A percentile compares a stretch with the other conserved stretches of the same genome.
These are phyloP conservation scores for Sebastes reedi DNA, from an alignment of 2,797 vertebrate genomes.

Conservation along the genomic window DNA sequence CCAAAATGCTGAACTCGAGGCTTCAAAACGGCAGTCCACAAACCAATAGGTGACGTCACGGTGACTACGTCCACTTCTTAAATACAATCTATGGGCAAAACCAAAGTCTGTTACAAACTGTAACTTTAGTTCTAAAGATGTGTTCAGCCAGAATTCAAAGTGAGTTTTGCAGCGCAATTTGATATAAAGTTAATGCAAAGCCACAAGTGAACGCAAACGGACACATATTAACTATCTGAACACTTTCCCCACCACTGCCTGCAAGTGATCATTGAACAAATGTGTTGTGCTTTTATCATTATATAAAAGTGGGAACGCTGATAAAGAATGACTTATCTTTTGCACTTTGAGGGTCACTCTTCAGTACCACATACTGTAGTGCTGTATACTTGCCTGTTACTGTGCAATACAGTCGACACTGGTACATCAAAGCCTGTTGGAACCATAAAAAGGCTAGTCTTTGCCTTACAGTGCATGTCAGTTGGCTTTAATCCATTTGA, in stretches of 20 bases:
- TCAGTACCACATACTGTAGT: background rate
- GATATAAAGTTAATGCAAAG: background rate
- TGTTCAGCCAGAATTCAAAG: background rate
- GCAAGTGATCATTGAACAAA: background rate
- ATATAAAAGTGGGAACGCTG: conserved; percentile 16
- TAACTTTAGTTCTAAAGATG: background rate
- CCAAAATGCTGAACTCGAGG: no score
- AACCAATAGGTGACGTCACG: background rate
- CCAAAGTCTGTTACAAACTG: background rate
- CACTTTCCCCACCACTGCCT: background rate
- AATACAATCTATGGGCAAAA: background rate
- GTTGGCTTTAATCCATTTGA: conserved; percentile 59
- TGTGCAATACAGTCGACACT: conserved; percentile 18
- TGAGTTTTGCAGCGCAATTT: background rate
- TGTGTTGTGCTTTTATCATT: background rate
- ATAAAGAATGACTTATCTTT: conserved; percentile 11
- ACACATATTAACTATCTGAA: background rate
- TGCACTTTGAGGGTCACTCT: conserved; percentile 1
- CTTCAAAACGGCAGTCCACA: background rate
- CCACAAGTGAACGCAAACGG: background rate
- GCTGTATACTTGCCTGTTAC: background rate
- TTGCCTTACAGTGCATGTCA: conserved; percentile 46
- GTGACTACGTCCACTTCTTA: background rate
- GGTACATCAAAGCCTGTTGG: conserved; percentile 40
- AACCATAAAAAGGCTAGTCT: conserved; percentile 45